These are phyloP conservation scores for Coreius guichenoti DNA, from an alignment of 2,797 vertebrate genomes.

Conservation along the genomic window DNA sequence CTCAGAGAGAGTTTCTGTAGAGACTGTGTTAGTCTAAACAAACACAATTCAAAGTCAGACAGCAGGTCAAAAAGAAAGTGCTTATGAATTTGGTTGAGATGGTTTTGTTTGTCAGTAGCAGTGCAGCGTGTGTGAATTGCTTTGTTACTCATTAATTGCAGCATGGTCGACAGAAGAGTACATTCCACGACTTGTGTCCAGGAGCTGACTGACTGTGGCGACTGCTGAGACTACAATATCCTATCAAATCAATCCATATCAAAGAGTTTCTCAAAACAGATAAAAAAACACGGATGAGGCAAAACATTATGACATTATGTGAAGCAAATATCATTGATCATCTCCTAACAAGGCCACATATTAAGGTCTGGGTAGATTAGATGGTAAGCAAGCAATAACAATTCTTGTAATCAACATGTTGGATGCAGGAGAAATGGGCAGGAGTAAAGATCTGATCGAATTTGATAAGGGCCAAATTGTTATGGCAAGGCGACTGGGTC, in stretches of 20 bases:
- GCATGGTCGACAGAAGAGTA: background rate
- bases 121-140: background rate
- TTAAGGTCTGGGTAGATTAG: too few species aligned
- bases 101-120: background rate
- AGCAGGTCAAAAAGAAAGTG: slow-evolving; percentile 2
- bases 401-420: too few species aligned
- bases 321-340: too few species aligned
- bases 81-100: background rate
- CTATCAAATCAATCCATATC: too few species aligned
- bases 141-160: background rate
- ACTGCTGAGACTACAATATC: slow-evolving; percentile 60
- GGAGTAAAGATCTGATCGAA: too few species aligned
- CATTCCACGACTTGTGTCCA: slow-evolving; percentile 37
- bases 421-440: too few species aligned
- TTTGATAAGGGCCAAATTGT: too few species aligned
- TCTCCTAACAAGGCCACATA: too few species aligned
- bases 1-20: slow-evolving; percentile 65
- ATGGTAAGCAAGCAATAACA: too few species aligned
- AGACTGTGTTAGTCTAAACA: slow-evolving; percentile 64
- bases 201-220: slow-evolving; percentile 71
- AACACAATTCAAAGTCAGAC: background rate
- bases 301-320: too few species aligned
- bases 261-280: background rate
- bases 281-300: background rate
- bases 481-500: too few species aligned